Base-by-base conservation (phyloP, 2,797 vertebrate genomes). In the Cygnus olor region DNA sequence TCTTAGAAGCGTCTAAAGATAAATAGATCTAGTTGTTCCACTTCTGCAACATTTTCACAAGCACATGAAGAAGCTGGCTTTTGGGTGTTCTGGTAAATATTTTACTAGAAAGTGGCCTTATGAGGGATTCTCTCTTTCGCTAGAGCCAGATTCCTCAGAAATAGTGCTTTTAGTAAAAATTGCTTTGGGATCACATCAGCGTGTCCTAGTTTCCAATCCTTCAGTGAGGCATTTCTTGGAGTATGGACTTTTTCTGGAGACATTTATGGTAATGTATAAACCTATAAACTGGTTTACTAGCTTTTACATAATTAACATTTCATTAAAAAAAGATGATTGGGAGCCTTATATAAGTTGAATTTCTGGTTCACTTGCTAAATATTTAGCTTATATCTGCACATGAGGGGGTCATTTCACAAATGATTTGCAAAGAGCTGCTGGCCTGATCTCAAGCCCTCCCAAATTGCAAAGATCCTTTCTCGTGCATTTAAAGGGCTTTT, bases 81-180 rank as follows among this genome's bases (percentile, higher is more conserved):
- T 94, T 92, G 90, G 91, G 91, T 90, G 86, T 80, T 85, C 71
- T 78, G 40, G 88, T 94, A 91, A 94, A 90, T 95, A 93, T 95
- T 95, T 94, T 61, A 93, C 90, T 83, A 17, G 76, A n/a, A 76
- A 82, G 57, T 47, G 47, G 69, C 74, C 78, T 87, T 13, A 0
- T 1, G 34, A 94, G 86, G 42, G 72, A 44, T 42, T 32, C 14
- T 70, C 4, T 80, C 72, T 85, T 91, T 93, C 90, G 65, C 78
- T 81, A 74, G 25, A 64, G 80, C 32, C 80, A 47, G 68, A 78
- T 42, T 93, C 45, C 65, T 90, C 81, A 65, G 69, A 85, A 89
- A 85, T 8, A 21, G 32, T 13, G 78, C 83, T 95, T 94, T 90
- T 71, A 93, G 56, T 86, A 71, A 65, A 69, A 88, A 66, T 7